These are phyloP conservation scores for Sturmia bella DNA, from an alignment of 2,888 invertebrate genomes.

Conservation along the genomic window DNA sequence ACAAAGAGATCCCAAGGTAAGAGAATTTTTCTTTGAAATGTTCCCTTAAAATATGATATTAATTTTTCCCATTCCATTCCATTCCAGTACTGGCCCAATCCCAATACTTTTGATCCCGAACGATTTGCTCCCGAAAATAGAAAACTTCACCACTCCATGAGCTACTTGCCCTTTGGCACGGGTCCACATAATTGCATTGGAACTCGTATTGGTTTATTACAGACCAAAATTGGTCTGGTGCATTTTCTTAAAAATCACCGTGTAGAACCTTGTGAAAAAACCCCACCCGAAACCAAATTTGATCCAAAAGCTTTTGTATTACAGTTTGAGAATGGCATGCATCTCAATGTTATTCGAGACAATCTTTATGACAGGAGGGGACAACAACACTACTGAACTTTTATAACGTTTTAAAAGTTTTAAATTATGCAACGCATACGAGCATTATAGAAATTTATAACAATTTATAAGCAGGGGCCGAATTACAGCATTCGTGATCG, in stretches of 20 bases:
- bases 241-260: constrained; percentile 78
- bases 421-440: neutral
- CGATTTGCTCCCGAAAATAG: constrained; percentile 78
- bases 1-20: constrained; percentile 80
- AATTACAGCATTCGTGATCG: too few relatives aligned
- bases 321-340: constrained; percentile 74
- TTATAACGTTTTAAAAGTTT: neutral
- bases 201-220: constrained; percentile 78
- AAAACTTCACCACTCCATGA: constrained; percentile 73
- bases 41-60: neutral
- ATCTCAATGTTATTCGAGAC: constrained; percentile 77
- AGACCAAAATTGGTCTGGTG: constrained; percentile 78
- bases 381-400: neutral
- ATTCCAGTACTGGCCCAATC: constrained; percentile 78
- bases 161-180: constrained; percentile 78
- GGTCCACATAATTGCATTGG: constrained; percentile 81
- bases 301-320: constrained; percentile 77
- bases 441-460: neutral
- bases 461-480: too few relatives aligned
- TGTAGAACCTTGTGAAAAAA: constrained; percentile 74
- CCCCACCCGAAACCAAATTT: constrained; percentile 74
- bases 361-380: constrained; percentile 71
- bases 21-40: constrained; percentile 2
- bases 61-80: constrained; percentile 32
- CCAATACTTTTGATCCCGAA: constrained; percentile 79